Evolutionary conservation across 2,888 invertebrate species (phyloP).

Genomic region (Nebria brevicollis): DNA sequence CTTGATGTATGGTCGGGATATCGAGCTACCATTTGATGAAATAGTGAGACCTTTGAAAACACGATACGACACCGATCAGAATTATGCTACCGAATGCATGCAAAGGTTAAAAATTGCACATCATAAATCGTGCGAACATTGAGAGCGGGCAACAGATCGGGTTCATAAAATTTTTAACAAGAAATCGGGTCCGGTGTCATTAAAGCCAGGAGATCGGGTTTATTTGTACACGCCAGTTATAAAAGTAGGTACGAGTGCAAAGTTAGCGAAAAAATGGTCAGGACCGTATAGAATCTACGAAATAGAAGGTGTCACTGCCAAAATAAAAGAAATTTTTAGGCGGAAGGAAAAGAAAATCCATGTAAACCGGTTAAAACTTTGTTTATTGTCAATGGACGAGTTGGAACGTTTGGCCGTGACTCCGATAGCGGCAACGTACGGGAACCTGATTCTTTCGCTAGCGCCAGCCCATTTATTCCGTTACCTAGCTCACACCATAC

Average conservation of each 20-base stretch:
- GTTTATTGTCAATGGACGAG: not conserved
- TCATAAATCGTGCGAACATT: not conserved
- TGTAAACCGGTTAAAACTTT: not conserved
- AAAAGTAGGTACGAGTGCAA: slow-evolving; percentile 8
- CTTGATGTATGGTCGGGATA: slow-evolving; percentile 11
- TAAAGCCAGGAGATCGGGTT: slow-evolving; percentile 16
- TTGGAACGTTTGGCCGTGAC: not conserved
- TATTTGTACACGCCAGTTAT: slow-evolving; percentile 12
- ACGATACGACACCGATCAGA: not conserved
- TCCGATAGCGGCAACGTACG: too few relatives aligned
- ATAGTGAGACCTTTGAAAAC: too few relatives aligned
- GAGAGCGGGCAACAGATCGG: not conserved
- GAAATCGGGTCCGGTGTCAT: not conserved
- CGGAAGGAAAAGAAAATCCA: not conserved
- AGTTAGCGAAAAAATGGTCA: slow-evolving; percentile 4
- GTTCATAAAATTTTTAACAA: slow-evolving; percentile 16
- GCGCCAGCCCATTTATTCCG: too few relatives aligned
- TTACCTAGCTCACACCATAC: too few relatives aligned
- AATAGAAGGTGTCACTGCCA: not conserved
- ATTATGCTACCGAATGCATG: slow-evolving; percentile 21
- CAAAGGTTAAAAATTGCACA: slow-evolving; percentile 2
- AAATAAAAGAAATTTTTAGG: not conserved
- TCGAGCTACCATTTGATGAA: slow-evolving; percentile 15
- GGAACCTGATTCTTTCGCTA: too few relatives aligned
- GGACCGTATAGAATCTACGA: slow-evolving; percentile 3